Evolutionary conservation across 2,797 vertebrate genomes (phyloP), one percentile per base, ranked within the genome.

Genomic region (Podargus strigoides): DNA sequence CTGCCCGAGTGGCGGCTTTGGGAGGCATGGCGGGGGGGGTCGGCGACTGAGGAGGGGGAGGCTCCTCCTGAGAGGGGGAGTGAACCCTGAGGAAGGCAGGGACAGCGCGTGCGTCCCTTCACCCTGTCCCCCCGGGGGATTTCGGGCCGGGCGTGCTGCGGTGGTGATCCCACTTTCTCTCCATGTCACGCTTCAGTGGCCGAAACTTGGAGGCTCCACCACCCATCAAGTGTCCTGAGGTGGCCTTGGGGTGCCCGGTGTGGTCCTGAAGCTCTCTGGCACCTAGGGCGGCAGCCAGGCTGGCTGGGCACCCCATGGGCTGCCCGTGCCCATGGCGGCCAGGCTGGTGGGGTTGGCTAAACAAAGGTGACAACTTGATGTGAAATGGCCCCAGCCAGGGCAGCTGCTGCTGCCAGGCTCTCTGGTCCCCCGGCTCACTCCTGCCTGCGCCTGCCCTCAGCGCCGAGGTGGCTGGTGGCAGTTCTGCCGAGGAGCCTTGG

Each of bases 401-500:
- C 52, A 12, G 14, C 0, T 10, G 27, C 27, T 69, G 30, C 56
- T 46, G 32, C 15, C 32, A 2, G 24, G 14, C 36, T 18, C 66
- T 12, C 22, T 21, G 30, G n/a, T 28, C 8, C 28, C 19, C 5
- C 30, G 4, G 23, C 42, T 75, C 2, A 0, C 23, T 46, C 27
- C 39, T 21, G 27, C 19, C 41, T 12, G 6, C 37, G 18, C 58
- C 36, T 28, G 5, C 28, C 21, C 14, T 47, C 63, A 3, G 15
- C 8, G 0, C 1, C 0, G 50, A 5, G 23, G 42, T 60, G 46
- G 4, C 63, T 28, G 44, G 10, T 10, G 10, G 15, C 23, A 10
- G 27, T 42, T 87, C 37, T 23, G 36, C 37, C 8, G 32, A 28
- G 60, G 30, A 81, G 32, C 34, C 24, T 37, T 58, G 1, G 0